Evolutionary conservation across 2,797 vertebrate species (phyloP).

Genomic region (Sebastes oblongus): DNA sequence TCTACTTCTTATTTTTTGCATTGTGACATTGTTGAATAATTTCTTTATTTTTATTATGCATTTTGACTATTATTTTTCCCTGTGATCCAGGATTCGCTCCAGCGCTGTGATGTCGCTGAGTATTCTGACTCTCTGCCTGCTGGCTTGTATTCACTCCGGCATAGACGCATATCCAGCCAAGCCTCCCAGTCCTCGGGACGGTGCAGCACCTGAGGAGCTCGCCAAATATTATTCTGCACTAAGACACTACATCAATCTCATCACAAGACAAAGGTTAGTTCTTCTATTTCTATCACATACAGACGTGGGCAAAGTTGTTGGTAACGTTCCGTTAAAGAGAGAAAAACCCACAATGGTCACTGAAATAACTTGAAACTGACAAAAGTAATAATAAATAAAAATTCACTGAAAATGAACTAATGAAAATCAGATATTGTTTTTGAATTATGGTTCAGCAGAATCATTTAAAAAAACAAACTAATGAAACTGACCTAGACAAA

Average conservation of each 20-base stretch:
- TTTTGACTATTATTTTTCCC: conserved; percentile 4
- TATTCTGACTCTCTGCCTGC: conserved; percentile 84
- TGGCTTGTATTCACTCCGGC: conserved; percentile 86
- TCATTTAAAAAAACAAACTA: no score
- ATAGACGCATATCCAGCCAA: conserved; percentile 90
- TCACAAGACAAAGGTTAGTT: conserved; percentile 93
- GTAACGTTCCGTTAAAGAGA: no score
- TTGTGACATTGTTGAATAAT: background rate
- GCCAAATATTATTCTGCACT: conserved; percentile 93
- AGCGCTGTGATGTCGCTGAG: conserved; percentile 82
- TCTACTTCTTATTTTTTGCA: background rate
- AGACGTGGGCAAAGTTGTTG: no score
- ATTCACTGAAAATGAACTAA: no score
- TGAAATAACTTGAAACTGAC: no score
- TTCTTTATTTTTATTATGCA: background rate
- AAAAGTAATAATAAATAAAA: no score
- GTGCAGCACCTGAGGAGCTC: conserved; percentile 89
- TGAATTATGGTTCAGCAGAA: no score
- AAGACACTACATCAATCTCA: conserved; percentile 96
- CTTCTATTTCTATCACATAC: background rate
- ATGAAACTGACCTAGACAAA: no score
- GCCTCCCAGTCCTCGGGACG: conserved; percentile 88
- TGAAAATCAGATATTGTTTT: no score
- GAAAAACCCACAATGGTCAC: no score
- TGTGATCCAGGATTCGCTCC: conserved; percentile 82